Evolutionary conservation across 2,797 vertebrate genomes (phyloP).

Genomic region (Chiloscyllium punctatum): DNA sequence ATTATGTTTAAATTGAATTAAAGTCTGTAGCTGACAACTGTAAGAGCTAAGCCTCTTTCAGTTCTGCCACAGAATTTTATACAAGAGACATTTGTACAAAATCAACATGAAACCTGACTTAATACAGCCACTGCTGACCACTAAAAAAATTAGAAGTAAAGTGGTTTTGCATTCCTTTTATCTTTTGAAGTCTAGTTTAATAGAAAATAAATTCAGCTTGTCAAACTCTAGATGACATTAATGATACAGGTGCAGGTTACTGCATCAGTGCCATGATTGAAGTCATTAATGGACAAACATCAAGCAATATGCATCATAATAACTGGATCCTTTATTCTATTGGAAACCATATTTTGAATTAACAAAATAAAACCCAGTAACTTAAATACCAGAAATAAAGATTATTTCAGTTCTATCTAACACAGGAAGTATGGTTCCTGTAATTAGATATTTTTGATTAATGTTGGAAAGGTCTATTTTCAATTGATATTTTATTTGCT

Average conservation of each 20-base stretch:
- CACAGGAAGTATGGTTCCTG: background rate
- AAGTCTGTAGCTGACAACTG: background rate
- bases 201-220: background rate
- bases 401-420: background rate
- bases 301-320: background rate
- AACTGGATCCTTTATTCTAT: background rate
- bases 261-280: background rate
- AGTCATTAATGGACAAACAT: conserved; percentile 22
- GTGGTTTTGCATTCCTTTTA: background rate
- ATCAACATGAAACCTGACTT: background rate
- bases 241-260: background rate
- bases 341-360: background rate
- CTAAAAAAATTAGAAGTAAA: background rate
- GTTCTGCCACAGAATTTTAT: background rate
- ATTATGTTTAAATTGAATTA: background rate
- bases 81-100: background rate
- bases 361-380: background rate
- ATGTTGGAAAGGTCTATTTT: background rate
- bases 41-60: background rate
- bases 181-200: background rate
- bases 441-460: background rate
- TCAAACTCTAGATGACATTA: background rate
- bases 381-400: background rate
- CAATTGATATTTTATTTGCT: background rate
- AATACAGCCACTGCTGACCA: background rate